Evolutionary conservation across 2,797 vertebrate genomes (phyloP).

Genomic region (Acanthopagrus latus): DNA sequence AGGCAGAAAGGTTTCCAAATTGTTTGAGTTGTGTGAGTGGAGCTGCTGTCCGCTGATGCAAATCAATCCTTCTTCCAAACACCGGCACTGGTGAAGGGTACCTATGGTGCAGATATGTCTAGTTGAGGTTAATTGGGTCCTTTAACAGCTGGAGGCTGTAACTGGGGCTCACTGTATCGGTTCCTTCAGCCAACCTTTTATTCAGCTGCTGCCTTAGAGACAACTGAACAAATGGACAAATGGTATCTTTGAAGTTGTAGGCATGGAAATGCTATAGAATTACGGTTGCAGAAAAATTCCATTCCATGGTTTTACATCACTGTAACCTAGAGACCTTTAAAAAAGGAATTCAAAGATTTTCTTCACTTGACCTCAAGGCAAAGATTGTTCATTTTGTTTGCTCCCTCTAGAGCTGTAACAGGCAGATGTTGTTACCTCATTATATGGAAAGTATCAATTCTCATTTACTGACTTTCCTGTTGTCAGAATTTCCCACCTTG

Average conservation of each 20-base stretch:
- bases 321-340: neutral
- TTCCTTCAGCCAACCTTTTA: conserved; percentile 30
- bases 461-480: conserved; percentile 9
- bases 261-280: neutral
- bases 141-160: conserved; percentile 44
- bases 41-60: conserved; percentile 9
- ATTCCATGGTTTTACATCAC: no score
- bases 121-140: conserved; percentile 50
- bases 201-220: conserved; percentile 25
- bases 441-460: conserved; percentile 36
- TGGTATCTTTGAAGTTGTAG: neutral
- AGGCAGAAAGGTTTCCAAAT: conserved; percentile 18
- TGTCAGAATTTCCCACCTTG: conserved; percentile 19
- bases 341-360: neutral
- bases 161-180: conserved; percentile 20
- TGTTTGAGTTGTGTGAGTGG: conserved; percentile 33
- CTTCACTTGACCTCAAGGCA: neutral
- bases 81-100: conserved; percentile 6
- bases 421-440: conserved; percentile 36
- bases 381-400: neutral
- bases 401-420: neutral
- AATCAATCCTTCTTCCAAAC: conserved; percentile 25
- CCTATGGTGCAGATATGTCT: conserved; percentile 12
- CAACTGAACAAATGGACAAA: conserved; percentile 7
- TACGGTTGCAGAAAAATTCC: neutral